These are phyloP conservation scores for Melieria crassipennis DNA, from an alignment of 2,888 invertebrate genomes.

Conservation along the genomic window DNA sequence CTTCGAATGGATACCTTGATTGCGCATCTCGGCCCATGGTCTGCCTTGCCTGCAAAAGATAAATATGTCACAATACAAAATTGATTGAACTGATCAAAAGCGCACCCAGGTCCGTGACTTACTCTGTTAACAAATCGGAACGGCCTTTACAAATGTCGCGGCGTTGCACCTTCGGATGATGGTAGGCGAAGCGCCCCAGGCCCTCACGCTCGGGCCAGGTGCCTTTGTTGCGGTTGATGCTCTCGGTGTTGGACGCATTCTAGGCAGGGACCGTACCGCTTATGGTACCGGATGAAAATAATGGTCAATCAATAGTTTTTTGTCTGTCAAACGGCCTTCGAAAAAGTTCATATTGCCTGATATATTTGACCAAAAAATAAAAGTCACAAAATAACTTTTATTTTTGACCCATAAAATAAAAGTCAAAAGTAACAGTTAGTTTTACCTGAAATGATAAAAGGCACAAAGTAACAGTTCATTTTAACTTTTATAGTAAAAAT, in stretches of 20 bases:
- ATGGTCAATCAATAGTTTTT: too few species aligned
- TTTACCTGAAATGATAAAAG: too few species aligned
- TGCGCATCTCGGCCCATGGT: background rate
- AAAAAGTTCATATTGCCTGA: too few species aligned
- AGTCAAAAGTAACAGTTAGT: too few species aligned
- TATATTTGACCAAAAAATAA: too few species aligned
- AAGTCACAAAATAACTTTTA: too few species aligned
- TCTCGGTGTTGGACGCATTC: conserved; percentile 68
- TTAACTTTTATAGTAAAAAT: too few species aligned
- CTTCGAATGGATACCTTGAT: background rate
- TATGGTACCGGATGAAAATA: background rate
- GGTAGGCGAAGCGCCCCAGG: background rate
- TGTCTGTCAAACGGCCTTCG: too few species aligned
- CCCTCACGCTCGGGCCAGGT: conserved; percentile 3
- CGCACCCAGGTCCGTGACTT: background rate
- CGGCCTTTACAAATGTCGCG: background rate
- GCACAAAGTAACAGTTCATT: too few species aligned
- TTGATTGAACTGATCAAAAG: background rate
- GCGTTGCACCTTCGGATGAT: background rate
- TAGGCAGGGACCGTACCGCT: conserved; percentile 65
- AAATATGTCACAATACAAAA: background rate
- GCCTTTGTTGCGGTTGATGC: conserved; percentile 66
- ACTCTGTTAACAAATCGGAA: background rate
- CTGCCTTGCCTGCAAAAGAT: background rate
- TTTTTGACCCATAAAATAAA: too few species aligned